Evolutionary conservation across 2,888 invertebrate species (phyloP).

Genomic region (Epinotia ramella): DNA sequence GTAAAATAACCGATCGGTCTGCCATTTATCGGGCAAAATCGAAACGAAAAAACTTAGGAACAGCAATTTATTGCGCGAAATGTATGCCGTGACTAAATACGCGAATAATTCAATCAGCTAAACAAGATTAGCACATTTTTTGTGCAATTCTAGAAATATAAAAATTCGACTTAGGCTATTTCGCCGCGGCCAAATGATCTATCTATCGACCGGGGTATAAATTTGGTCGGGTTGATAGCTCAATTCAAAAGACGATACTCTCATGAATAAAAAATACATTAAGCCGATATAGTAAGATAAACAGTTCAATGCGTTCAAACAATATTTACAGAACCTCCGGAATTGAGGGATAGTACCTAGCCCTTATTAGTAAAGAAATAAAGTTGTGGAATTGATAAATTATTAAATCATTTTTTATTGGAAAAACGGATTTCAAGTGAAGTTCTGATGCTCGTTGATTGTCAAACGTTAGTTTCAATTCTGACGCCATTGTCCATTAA

Average conservation of each 20-base stretch:
- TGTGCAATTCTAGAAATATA: slow-evolving; percentile 44
- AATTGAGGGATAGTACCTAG: slow-evolving; percentile 28
- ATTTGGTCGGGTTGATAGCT: slow-evolving; percentile 63
- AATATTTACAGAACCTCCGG: slow-evolving; percentile 20
- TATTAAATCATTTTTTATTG: slow-evolving; percentile 15
- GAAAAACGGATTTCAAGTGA: slow-evolving; percentile 11
- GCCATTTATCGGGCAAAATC: slow-evolving; percentile 52
- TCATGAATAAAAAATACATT: slow-evolving; percentile 76
- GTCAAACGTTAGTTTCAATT: slow-evolving; percentile 11
- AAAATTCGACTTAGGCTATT: slow-evolving; percentile 55
- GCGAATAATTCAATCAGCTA: slow-evolving; percentile 50
- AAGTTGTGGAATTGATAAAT: slow-evolving; percentile 18
- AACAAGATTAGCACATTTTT: slow-evolving; percentile 46
- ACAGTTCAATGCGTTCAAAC: slow-evolving; percentile 48
- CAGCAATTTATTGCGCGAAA: slow-evolving; percentile 58
- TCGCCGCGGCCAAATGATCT: slow-evolving; percentile 51
- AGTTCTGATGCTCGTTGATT: slow-evolving; percentile 13
- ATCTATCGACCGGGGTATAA: slow-evolving; percentile 55
- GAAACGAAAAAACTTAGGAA: slow-evolving; percentile 54
- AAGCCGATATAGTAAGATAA: slow-evolving; percentile 55
- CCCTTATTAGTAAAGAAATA: slow-evolving; percentile 2
- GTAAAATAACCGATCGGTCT: slow-evolving; percentile 57
- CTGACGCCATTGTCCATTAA: neutral
- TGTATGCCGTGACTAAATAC: slow-evolving; percentile 58
- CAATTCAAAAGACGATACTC: slow-evolving; percentile 60